phyloP scores from a whole-genome alignment of 1,140 invertebrate genomes.

The Pollicipes pollicipes region DNA sequence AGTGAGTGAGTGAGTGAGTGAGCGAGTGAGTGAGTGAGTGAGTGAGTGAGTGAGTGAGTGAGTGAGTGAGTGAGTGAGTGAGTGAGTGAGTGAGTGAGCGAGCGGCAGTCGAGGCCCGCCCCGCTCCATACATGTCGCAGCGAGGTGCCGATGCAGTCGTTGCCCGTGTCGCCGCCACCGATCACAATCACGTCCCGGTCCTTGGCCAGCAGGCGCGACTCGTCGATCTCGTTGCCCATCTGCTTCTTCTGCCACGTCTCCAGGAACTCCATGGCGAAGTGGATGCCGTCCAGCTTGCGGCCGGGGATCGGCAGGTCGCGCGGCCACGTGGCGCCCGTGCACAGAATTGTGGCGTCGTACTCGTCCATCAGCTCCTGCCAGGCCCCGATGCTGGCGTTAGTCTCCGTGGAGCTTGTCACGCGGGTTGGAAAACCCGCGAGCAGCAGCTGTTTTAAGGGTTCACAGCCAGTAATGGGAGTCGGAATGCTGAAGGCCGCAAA shows the following conservation, averaged over 20 bases:
- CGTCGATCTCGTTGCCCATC: conserved; percentile 43
- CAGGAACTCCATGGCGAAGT: conserved; percentile 95
- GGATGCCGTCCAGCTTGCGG: conserved; percentile 69
- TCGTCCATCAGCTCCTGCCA: conserved; percentile 41
- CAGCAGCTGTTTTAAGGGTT: too few species aligned
- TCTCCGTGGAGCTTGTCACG: too few species aligned
- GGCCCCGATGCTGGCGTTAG: too few species aligned
- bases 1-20: too few species aligned
- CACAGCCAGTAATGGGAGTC: too few species aligned
- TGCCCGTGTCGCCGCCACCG: conserved; percentile 97
- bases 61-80: too few species aligned
- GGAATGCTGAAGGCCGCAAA: too few species aligned
- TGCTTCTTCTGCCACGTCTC: conserved; percentile 95
- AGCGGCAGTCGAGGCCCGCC: too few species aligned
- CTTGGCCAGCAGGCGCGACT: conserved; percentile 52
- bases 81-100: too few species aligned
- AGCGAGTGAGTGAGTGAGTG: too few species aligned
- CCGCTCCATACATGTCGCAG: conserved; percentile 44
- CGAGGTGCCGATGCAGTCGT: conserved; percentile 96
- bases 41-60: too few species aligned
- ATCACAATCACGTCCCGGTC: conserved; percentile 93
- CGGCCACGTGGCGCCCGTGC: conserved; percentile 89
- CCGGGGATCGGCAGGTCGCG: conserved; percentile 73
- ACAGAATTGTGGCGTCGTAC: conserved; percentile 75
- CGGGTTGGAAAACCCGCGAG: too few species aligned